Evolutionary conservation across 1,140 invertebrate genomes (phyloP).

Genomic region (Euura saliciscinereae): DNA sequence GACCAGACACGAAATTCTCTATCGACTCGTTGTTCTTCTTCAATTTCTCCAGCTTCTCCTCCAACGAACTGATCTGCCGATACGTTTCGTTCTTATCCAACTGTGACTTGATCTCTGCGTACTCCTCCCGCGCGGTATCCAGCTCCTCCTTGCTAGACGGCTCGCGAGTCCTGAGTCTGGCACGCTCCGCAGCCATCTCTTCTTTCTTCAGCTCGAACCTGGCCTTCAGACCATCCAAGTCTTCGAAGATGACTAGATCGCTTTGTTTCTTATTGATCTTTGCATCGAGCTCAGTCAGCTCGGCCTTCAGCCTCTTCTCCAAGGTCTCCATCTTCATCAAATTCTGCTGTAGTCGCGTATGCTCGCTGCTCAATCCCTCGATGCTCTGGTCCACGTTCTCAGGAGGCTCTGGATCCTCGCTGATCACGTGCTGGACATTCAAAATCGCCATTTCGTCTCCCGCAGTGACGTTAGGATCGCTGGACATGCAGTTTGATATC

Average conservation of each 20-base stretch:
- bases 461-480: constrained; percentile 30
- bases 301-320: constrained; percentile 44
- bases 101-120: constrained; percentile 40
- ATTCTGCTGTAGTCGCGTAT: constrained; percentile 38
- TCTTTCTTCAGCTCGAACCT: constrained; percentile 38
- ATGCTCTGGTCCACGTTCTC: constrained; percentile 28
- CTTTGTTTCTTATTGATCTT: constrained; percentile 34
- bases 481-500: constrained; percentile 50
- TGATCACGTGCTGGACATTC: constrained; percentile 27
- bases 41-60: constrained; percentile 46
- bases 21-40: constrained; percentile 39
- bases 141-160: constrained; percentile 35
- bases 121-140: constrained; percentile 31
- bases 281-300: constrained; percentile 39
- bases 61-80: constrained; percentile 44
- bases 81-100: constrained; percentile 51
- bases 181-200: constrained; percentile 34
- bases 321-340: constrained; percentile 47
- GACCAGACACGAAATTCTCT: constrained; percentile 36
- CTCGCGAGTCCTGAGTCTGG: constrained; percentile 37
- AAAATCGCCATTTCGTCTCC: constrained; percentile 41
- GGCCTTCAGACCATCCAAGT: constrained; percentile 38
- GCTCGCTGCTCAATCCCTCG: constrained; percentile 41
- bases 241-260: constrained; percentile 38
- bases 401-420: neutral